Evolutionary conservation across 2,797 vertebrate genomes (phyloP).

Genomic region (Ptychadena robeensis): DNA sequence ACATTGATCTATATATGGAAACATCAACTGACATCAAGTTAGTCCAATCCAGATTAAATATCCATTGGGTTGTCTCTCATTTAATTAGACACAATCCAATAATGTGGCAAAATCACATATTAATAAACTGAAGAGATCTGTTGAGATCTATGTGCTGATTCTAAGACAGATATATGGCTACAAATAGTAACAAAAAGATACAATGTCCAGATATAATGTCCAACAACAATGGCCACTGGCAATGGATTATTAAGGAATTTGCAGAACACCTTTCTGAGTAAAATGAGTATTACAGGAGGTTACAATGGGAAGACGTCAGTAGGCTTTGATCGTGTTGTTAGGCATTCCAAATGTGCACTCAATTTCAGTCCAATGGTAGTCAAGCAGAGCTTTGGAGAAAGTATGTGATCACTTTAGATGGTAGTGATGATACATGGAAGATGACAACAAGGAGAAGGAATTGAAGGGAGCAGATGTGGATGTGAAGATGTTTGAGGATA

Average conservation of each 20-base stretch:
- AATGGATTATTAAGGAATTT: background rate
- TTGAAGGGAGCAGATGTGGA: background rate
- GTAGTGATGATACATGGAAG: background rate
- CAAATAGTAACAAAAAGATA: background rate
- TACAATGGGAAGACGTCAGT: background rate
- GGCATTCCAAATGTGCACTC: background rate
- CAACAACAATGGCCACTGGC: background rate
- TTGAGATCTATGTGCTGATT: background rate
- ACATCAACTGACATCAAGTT: background rate
- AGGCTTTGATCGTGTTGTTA: background rate
- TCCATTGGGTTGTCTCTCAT: background rate
- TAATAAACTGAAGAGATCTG: background rate
- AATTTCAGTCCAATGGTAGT: background rate
- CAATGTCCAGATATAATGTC: background rate
- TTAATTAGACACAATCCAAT: background rate
- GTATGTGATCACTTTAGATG: background rate
- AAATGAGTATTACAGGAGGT: background rate
- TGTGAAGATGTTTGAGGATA: conserved; percentile 1
- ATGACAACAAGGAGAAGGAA: background rate
- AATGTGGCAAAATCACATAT: background rate
- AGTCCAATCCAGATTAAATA: background rate
- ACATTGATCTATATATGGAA: background rate
- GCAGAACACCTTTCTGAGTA: background rate
- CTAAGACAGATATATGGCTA: background rate
- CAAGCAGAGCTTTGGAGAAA: background rate